phyloP scores from a whole-genome alignment of 2,113 vertebrate species.

The Tragelaphus buxtoni region DNA sequence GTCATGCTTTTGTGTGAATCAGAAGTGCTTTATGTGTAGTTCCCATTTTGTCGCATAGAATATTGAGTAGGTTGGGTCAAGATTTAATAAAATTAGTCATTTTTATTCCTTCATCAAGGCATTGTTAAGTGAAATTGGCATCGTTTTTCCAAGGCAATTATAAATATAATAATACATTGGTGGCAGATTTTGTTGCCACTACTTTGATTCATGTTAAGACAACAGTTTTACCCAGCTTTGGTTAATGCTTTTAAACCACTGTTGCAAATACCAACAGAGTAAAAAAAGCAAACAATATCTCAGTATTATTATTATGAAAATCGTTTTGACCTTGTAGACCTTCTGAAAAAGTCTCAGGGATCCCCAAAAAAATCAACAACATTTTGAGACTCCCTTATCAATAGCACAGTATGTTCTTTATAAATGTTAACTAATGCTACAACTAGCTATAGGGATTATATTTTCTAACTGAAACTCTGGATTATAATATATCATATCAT shows the following conservation, averaged over 20 bases:
- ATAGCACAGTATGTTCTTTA: not conserved
- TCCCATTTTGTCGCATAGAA: not conserved
- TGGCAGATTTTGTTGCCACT: not conserved
- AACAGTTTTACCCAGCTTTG: not conserved
- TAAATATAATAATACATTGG: not conserved
- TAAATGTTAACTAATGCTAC: not conserved
- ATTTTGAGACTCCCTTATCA: not conserved
- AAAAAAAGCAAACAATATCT: not conserved
- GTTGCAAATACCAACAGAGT: not conserved
- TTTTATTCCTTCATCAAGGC: not conserved
- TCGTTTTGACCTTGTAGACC: not conserved
- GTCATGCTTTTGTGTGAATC: not conserved
- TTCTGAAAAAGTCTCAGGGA: not conserved
- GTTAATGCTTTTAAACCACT: not conserved
- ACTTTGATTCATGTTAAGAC: not conserved
- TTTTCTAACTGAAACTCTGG: not conserved
- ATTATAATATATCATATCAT: not conserved
- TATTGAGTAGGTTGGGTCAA: not conserved
- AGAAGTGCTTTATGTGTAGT: not conserved
- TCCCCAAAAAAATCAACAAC: not conserved
- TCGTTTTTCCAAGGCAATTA: not conserved
- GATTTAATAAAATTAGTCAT: not conserved
- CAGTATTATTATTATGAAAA: not conserved
- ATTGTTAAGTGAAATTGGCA: not conserved
- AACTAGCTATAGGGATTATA: not conserved